Conservation (phyloP, 2,113 vertebrate species). For the Malurus melanocephalus region DNA sequence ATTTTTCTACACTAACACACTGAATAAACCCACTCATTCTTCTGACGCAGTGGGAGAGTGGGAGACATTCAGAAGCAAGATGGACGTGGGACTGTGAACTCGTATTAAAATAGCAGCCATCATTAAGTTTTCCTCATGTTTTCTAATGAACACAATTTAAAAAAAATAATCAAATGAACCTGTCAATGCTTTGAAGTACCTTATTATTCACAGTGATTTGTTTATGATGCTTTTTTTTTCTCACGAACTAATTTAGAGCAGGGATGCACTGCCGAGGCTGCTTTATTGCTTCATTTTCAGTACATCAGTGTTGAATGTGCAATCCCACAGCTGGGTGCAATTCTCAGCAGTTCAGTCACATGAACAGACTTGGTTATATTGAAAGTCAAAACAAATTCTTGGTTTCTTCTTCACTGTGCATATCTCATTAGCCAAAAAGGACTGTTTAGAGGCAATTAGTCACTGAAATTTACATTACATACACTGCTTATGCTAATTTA, state of each 20-base stretch:
- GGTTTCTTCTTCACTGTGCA: neutral
- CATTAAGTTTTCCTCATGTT: neutral
- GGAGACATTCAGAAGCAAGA: neutral
- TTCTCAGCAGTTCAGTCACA: neutral
- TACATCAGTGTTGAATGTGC: neutral
- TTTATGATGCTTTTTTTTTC: neutral
- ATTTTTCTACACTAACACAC: conserved; percentile 1
- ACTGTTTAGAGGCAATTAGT: neutral
- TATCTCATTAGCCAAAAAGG: neutral
- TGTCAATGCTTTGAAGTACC: neutral
- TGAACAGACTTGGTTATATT: neutral
- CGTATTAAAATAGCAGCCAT: neutral
- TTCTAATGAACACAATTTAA: conserved; percentile 12
- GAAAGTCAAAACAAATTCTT: neutral
- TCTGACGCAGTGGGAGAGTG: neutral
- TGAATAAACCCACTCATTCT: conserved; percentile 6
- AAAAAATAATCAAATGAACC: neutral
- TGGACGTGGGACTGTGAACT: neutral
- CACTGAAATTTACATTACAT: neutral
- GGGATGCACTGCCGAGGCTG: neutral
- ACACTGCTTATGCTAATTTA: neutral
- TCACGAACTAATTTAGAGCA: neutral
- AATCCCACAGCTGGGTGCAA: neutral
- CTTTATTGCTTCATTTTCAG: neutral
- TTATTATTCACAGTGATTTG: neutral